Base-by-base conservation (phyloP, 2,797 vertebrate genomes). In the Hemitrygon akajei region DNA sequence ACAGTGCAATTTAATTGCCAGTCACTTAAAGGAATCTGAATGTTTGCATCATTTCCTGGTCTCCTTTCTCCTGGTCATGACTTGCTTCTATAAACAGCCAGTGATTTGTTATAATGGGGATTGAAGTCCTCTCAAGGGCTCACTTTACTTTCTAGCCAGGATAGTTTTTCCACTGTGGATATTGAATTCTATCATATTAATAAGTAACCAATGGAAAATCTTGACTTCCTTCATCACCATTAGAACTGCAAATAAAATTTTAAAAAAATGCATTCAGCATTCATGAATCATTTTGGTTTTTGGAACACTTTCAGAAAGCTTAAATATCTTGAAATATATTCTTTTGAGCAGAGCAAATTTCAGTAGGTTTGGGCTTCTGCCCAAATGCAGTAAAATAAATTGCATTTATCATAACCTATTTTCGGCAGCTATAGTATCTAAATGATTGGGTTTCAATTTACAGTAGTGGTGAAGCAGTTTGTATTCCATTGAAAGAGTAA, bases 91-190 rank as follows among this genome's bases (percentile, higher is more conserved):
- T 93, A 93, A 93, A 76, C 91, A 76, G 91, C 91, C 71, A 76
- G 91, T 93, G 91, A 93, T 93, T 93, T 93, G 91, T 93, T 93
- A 93, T 93, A 93, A 93, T 93, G 91, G 91, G 71, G 73, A 93
- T 75, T 93, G 91, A 76, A 93, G 73, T 40, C 91, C 91, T 93
- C 91, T 93, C 91, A 93, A 58, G 91, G 91, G 91, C 27, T 93
- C 71, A 93, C 27, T 76, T 93, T 92, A 56, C 69, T 75, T 76
- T 71, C 91, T 76, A 6, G 56, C 91, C 14, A 76, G 71, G 91
- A 93, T 93, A 76, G 91, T 56, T 58, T 93, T 93, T 93, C 91
- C 91, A 93, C 71, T 58, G 91, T 47, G 91, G 20, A 93, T n/a
- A 93, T 56, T 92, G 89, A 75, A 73, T 92, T 73, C 34, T 73